Evolutionary conservation across 2,888 invertebrate species (phyloP), one percentile per base, ranked within the genome.

Genomic region (Macrophya annulata): DNA sequence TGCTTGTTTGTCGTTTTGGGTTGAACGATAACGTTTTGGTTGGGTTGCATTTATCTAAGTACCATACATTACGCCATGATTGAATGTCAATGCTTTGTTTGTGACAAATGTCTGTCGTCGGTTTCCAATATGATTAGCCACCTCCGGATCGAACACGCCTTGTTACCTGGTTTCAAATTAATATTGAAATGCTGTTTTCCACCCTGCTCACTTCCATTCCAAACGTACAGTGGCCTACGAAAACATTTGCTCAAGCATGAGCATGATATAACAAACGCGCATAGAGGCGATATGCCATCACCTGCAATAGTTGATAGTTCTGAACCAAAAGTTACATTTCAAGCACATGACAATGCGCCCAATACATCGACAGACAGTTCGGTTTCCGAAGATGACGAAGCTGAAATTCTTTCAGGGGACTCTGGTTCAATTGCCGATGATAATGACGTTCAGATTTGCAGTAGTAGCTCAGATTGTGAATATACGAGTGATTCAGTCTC

Each of bases 171-270:
- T 6, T 76, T 48, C 25, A 76, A 76, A 31, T 51, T 76, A 31
- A 31, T 48, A 9, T 48, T 76, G 9, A 76, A 76, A 76, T 76
- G 76, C 31, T 76, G 76, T 10, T 21, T 45, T 76, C 31, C 76
- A 25, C 48, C 48, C 0, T 76, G 76, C 15, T 76, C 48, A 48
- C 45, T 76, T 48, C 10, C 51, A 31, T 76, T 51, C 31, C 48
- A 76, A 48, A 76, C 76, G 0, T 51, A 76, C 48, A 76, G 76
- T 25, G 76, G 76, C 17, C 76, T 76, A 9, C 21, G 76, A 8
- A 76, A 76, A 76, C 31, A 76, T 76, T 76, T 76, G 9, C 6
- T 25, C 10, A 76, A 76, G 48, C 76, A 76, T 48, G 43, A 72
- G 21, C 43, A 72, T 0, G 10, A 43, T 8, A 43, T 25, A 43